phyloP scores from a whole-genome alignment of 35 echinoderm and acorn worm species.

The Hemicentrotus pulcherrimus region DNA sequence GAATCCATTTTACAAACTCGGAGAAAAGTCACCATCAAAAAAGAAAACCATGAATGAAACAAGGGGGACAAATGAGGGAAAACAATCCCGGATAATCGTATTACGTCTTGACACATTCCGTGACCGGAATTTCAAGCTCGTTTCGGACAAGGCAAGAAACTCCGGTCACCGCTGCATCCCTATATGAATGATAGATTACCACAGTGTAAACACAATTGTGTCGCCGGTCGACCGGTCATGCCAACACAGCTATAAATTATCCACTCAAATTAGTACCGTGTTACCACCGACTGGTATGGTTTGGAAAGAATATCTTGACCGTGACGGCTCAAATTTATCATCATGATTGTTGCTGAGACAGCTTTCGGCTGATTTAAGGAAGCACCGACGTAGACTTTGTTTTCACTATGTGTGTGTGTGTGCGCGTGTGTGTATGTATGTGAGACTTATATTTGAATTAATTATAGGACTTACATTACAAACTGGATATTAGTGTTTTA shows the following conservation, averaged over 20 bases:
- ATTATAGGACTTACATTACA: too few species aligned
- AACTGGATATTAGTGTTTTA: too few species aligned
- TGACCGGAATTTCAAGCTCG: background rate
- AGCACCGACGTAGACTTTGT: too few species aligned
- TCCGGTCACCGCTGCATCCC: background rate
- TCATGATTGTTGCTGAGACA: background rate
- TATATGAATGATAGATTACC: background rate
- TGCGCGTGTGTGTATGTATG: too few species aligned
- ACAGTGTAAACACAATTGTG: background rate
- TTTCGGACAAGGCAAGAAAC: background rate
- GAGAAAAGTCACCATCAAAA: background rate
- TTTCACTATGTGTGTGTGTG: too few species aligned
- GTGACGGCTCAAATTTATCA: background rate
- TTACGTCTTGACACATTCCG: constrained; percentile 1
- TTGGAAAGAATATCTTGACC: background rate
- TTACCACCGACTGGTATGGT: background rate
- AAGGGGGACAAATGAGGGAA: background rate
- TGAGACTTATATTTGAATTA: too few species aligned
- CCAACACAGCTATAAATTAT: background rate
- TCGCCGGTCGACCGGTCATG: background rate
- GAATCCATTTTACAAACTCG: background rate
- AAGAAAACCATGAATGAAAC: background rate
- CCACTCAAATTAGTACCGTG: background rate
- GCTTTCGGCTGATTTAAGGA: background rate
- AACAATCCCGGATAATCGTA: background rate